These are phyloP conservation scores for Thunnus albacares DNA, from an alignment of 2,797 vertebrate genomes.

Conservation along the genomic window DNA sequence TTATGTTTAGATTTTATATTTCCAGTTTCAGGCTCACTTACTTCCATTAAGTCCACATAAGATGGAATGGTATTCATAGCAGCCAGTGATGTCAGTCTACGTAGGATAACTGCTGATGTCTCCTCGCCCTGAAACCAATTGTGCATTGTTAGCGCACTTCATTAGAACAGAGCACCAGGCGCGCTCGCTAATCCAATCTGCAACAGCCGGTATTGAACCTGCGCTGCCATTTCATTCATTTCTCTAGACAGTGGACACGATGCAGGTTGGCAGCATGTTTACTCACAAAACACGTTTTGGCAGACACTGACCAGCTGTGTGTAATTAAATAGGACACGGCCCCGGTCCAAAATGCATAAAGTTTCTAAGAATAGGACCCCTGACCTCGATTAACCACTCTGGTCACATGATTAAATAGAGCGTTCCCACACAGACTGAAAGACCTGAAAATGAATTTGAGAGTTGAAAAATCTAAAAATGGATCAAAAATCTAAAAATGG, in stretches of 20 bases:
- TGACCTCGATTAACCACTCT: background rate
- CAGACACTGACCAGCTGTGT: slow-evolving; percentile 52
- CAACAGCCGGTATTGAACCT: background rate
- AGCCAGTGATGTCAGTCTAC: background rate
- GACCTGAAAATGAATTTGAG: background rate
- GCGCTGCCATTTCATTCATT: slow-evolving; percentile 32
- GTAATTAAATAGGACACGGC: slow-evolving; percentile 39
- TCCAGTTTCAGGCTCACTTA: background rate
- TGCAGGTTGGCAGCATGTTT: slow-evolving; percentile 28
- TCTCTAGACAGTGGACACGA: slow-evolving; percentile 18
- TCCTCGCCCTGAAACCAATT: slow-evolving; percentile 47
- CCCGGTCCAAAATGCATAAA: background rate
- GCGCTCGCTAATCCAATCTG: slow-evolving; percentile 60
- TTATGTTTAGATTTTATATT: background rate
- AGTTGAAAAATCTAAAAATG: background rate
- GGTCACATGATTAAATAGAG: background rate
- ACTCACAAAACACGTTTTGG: slow-evolving; percentile 11
- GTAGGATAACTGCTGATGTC: background rate
- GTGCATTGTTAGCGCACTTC: slow-evolving; percentile 23
- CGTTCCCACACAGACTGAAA: background rate
- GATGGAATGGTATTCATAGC: background rate
- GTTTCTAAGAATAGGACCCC: slow-evolving; percentile 5
- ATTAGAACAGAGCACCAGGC: slow-evolving; percentile 49
- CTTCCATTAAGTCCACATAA: too few species aligned
- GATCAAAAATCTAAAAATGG: background rate